phyloP scores from a whole-genome alignment of 2,888 invertebrate species.

The Ptychoptera albimana region DNA sequence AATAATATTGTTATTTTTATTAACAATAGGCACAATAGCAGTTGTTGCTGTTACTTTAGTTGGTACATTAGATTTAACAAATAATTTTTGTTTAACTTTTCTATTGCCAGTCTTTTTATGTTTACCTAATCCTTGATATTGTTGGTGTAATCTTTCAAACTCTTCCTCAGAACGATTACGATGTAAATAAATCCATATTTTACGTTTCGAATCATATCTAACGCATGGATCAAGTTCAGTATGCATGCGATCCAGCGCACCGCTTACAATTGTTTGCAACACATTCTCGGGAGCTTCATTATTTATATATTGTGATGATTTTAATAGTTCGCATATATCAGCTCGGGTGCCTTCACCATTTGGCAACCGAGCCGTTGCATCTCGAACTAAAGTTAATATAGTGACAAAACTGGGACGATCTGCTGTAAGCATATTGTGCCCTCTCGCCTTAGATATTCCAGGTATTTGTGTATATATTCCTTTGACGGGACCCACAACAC shows the following conservation, averaged over 20 bases:
- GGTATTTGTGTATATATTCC: conserved; percentile 55
- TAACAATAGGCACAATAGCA: conserved; percentile 4
- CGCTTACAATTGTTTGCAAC: conserved; percentile 65
- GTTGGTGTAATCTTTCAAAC: conserved; percentile 50
- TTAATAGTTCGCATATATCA: conserved; percentile 77
- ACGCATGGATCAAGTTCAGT: conserved; percentile 84
- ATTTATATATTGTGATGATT: conserved; percentile 51
- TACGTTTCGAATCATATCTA: conserved; percentile 78
- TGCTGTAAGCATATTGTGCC: conserved; percentile 66
- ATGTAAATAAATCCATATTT: conserved; percentile 93
- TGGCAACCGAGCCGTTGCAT: conserved; percentile 83
- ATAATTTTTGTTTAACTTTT: conserved; percentile 15
- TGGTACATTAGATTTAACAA: conserved; percentile 7
- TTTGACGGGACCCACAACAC: conserved; percentile 68
- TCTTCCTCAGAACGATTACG: conserved; percentile 44
- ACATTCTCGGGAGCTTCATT: conserved; percentile 30
- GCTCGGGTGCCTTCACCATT: conserved; percentile 88
- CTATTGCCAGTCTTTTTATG: conserved; percentile 28
- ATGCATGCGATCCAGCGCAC: conserved; percentile 79
- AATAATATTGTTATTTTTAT: too few species aligned
- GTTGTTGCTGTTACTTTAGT: conserved; percentile 7
- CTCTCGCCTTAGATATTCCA: conserved; percentile 47
- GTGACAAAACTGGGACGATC: conserved; percentile 83
- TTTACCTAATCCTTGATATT: conserved; percentile 44
- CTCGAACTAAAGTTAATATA: conserved; percentile 78